Conservation (phyloP, 2,888 invertebrate species). For the Nomada goodeniana region DNA sequence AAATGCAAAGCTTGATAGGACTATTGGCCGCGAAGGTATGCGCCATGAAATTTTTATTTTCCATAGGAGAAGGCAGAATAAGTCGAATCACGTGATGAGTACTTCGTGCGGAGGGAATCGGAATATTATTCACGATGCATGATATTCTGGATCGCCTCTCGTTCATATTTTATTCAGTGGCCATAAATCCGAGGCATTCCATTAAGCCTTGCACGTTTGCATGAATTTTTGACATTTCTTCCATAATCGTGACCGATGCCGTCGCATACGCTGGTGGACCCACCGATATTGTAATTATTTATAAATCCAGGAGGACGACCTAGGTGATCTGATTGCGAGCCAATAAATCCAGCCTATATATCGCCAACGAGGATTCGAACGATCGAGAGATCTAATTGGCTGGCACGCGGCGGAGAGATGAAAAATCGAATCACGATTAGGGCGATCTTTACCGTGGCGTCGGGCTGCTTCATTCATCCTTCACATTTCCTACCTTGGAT, state of each 20-base stretch:
- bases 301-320: too few relatives aligned
- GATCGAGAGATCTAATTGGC: background rate
- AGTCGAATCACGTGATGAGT: background rate
- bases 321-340: too few relatives aligned
- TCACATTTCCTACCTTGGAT: slow-evolving; percentile 77
- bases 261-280: background rate
- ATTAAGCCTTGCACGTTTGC: slow-evolving; percentile 51
- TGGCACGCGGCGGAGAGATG: background rate
- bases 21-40: background rate
- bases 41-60: background rate
- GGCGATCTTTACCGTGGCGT: slow-evolving; percentile 27
- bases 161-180: slow-evolving; percentile 68
- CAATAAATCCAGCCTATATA: too few relatives aligned
- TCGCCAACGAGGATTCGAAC: background rate
- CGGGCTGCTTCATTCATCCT: slow-evolving; percentile 76
- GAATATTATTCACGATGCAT: slow-evolving; percentile 60
- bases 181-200: slow-evolving; percentile 63
- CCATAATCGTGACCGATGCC: background rate
- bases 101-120: slow-evolving; percentile 37
- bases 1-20: too few relatives aligned
- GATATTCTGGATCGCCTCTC: slow-evolving; percentile 41
- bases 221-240: background rate
- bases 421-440: slow-evolving; percentile 65
- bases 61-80: too few relatives aligned
- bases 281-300: too few relatives aligned